Base-by-base conservation (phyloP, 2,888 invertebrate species). In the Thumatha senex region DNA sequence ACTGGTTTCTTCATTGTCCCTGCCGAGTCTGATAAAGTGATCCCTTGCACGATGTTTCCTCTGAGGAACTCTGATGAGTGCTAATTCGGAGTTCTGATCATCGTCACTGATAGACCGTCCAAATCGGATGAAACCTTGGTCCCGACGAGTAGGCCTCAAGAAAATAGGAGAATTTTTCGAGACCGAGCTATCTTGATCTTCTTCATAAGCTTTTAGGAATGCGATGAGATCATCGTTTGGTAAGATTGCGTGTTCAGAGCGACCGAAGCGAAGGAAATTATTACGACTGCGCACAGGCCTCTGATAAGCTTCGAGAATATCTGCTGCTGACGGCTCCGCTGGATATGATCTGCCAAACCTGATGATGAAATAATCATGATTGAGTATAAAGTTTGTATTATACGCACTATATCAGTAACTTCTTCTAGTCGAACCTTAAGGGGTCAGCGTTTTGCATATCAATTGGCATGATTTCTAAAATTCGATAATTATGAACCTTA, bases 41-140 rank as follows among this genome's bases (percentile, higher is more conserved):
- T 90, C 83, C 13, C 89, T 74, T 4, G 89, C 90, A 51, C 90
- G 78, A 63, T 68, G 80, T 60, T 86, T 90, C 68, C 90, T 84
- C 51, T 86, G 84, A 30, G 88, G 88, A 33, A 78, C 82, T 3
- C 81, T 82, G 33, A 68, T 80, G 4, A 80, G 74, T 1, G 74
- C 63, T 14, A 81, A 48, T 0, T 85, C 83, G 0, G 82, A 72
- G 18, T 65, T 72, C 48, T 80, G 80, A 34, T 85, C 82, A 7
- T 84, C 83, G 0, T 86, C 86, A 0, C 82, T 82, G 4, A 58
- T 61, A 1, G 89, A 80, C 44, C 92, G 77, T 1, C 92, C 92
- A n/a, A 92, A 81, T 9, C 92, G 75, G 58, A 92, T 84, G 68
- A 92, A 92, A 58, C 87, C 90, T 8, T 86, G 87, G 45, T 86